Evolutionary conservation across 2,797 vertebrate species (phyloP).

Genomic region (Sebastes kiyomatsui): DNA sequence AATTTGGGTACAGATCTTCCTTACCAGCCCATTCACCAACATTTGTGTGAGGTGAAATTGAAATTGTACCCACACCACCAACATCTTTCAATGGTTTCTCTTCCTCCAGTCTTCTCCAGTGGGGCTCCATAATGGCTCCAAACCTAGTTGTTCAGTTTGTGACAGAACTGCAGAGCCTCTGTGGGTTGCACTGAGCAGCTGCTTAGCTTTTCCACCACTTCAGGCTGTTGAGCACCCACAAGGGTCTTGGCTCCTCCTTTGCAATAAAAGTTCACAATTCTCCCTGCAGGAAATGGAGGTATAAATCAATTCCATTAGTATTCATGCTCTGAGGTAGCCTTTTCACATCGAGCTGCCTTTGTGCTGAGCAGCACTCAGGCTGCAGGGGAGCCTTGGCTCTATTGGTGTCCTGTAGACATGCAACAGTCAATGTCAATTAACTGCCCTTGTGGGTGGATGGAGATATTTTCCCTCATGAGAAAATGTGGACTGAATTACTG

Average conservation of each 20-base stretch:
- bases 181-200: conserved; percentile 11
- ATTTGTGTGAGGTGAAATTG: neutral
- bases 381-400: conserved; percentile 60
- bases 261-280: conserved; percentile 59
- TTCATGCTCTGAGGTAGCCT: conserved; percentile 68
- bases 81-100: neutral
- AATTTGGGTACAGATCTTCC: neutral
- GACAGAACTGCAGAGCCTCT: neutral
- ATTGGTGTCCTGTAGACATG: conserved; percentile 65
- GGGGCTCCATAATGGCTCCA: neutral
- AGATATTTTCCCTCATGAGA: neutral
- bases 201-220: conserved; percentile 33
- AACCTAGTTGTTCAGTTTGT: conserved; percentile 7
- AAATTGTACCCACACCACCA: neutral
- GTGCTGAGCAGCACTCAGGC: conserved; percentile 67
- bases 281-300: conserved; percentile 63
- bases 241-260: conserved; percentile 43
- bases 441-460: conserved; percentile 32
- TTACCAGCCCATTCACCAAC: neutral
- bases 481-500: neutral
- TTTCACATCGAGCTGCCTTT: conserved; percentile 66
- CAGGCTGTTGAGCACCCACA: conserved; percentile 44
- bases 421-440: conserved; percentile 77
- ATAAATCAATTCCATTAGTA: conserved; percentile 81
- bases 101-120: neutral